phyloP scores from a whole-genome alignment of 2,888 invertebrate genomes.

The Heliconius charithonia region DNA sequence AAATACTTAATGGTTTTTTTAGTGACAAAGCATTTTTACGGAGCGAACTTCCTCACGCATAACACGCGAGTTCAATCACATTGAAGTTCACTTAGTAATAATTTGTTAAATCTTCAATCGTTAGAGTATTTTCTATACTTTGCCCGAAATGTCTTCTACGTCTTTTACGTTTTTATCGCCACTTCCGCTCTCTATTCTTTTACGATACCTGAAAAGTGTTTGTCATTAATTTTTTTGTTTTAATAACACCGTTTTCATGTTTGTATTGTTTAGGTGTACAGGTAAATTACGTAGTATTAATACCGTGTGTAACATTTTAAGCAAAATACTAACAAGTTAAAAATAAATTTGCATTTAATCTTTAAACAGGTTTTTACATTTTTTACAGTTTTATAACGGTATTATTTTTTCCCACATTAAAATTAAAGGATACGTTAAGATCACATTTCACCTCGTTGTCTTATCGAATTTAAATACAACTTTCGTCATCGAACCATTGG shows the following conservation, averaged over 20 bases:
- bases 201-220: not conserved
- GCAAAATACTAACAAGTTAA: not conserved
- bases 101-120: conserved; percentile 14
- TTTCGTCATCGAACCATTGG: conserved; percentile 11
- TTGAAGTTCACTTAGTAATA: conserved; percentile 9
- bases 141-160: not conserved
- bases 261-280: not conserved
- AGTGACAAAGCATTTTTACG: conserved; percentile 41
- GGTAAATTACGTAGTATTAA: conserved; percentile 24
- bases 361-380: conserved; percentile 11
- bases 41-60: conserved; percentile 41
- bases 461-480: conserved; percentile 21
- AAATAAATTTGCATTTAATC: conserved; percentile 19
- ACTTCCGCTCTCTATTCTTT: not conserved
- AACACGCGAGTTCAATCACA: conserved; percentile 32
- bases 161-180: not conserved
- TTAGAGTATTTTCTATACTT: not conserved
- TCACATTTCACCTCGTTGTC: conserved; percentile 11
- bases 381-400: conserved; percentile 19
- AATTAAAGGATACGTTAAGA: conserved; percentile 21
- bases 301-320: conserved; percentile 8
- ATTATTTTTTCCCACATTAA: conserved; percentile 4
- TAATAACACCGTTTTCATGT: conserved; percentile 1
- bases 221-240: not conserved
- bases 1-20: conserved; percentile 47